phyloP scores from a whole-genome alignment of 2,888 invertebrate species.

The Scrobipalpa costella region DNA sequence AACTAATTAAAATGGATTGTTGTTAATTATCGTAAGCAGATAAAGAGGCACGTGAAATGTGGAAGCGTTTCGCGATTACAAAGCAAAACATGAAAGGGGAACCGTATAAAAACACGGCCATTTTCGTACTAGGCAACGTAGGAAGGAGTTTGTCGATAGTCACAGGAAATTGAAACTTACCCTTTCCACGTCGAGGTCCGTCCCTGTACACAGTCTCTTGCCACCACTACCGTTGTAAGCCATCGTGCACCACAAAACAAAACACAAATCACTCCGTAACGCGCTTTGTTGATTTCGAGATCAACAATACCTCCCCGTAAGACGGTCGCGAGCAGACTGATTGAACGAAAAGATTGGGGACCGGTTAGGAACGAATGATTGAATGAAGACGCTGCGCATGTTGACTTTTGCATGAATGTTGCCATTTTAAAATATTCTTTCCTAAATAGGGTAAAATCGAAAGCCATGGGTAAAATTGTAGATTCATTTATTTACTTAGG shows the following conservation, averaged over 20 bases:
- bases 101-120: constrained; percentile 75
- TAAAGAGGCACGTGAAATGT: constrained; percentile 18
- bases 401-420: constrained; percentile 23
- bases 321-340: constrained; percentile 70
- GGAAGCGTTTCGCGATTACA: constrained; percentile 34
- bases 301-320: constrained; percentile 52
- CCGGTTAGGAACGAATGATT: constrained; percentile 42
- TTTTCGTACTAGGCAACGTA: constrained; percentile 62
- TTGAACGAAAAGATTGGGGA: constrained; percentile 51
- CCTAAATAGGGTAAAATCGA: no score
- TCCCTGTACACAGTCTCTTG: constrained; percentile 78
- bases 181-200: constrained; percentile 78
- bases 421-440: constrained; percentile 10
- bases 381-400: constrained; percentile 39
- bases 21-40: constrained; percentile 6
- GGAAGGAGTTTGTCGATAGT: constrained; percentile 54
- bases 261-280: constrained; percentile 78
- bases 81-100: constrained; percentile 63
- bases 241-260: constrained; percentile 84
- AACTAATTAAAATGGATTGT: background rate
- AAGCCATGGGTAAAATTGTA: no score
- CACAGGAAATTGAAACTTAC: constrained; percentile 54
- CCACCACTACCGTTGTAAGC: constrained; percentile 86
- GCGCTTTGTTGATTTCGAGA: constrained; percentile 57
- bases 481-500: no score